Evolutionary conservation across 2,113 vertebrate species (phyloP).

Genomic region (Chlamydotis undulata): DNA sequence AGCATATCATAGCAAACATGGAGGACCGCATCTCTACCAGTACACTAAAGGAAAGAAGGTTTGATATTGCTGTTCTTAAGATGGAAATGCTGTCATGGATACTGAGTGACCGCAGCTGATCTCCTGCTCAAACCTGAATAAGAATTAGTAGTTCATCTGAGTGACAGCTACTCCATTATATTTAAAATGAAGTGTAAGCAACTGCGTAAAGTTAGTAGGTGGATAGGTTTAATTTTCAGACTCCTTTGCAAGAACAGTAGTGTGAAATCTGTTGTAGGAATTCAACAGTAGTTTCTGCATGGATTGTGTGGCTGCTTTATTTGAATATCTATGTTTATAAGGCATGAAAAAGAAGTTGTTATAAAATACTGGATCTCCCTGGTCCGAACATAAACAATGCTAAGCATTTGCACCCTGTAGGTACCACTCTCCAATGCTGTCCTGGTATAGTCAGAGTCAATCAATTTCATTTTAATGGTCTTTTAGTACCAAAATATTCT

Average conservation of each 20-base stretch:
- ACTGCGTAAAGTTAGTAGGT: neutral
- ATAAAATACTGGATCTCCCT: neutral
- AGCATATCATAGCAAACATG: neutral
- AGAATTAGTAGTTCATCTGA: neutral
- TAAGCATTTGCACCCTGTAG: neutral
- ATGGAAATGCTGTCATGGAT: neutral
- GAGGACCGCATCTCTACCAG: neutral
- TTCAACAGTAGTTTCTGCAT: neutral
- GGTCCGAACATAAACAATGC: neutral
- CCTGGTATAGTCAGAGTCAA: neutral
- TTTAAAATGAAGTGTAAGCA: neutral
- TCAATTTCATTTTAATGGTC: neutral
- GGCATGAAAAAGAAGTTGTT: neutral
- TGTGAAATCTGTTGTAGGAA: neutral
- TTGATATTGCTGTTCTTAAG: neutral
- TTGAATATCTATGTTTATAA: neutral
- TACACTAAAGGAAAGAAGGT: neutral
- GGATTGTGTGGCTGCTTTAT: neutral
- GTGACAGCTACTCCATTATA: neutral
- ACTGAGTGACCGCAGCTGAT: neutral
- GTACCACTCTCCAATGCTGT: neutral
- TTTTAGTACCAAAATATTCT: neutral
- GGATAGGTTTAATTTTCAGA: neutral
- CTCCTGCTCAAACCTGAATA: neutral
- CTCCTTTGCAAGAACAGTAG: neutral